Base-by-base conservation (phyloP, 1,140 invertebrate species). In the Geopemphigus sp. region DNA sequence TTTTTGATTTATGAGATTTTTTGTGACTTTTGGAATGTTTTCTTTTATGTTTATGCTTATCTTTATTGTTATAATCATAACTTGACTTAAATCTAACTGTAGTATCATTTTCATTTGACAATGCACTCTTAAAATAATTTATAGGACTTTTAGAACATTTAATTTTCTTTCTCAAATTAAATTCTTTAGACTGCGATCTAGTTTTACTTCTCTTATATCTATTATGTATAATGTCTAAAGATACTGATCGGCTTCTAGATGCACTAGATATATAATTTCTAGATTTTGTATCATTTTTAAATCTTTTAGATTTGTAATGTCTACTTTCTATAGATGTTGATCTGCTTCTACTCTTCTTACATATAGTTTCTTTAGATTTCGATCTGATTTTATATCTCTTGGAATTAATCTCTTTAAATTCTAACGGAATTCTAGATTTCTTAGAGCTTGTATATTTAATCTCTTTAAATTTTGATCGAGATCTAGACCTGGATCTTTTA, bases 41-140 rank as follows among this genome's bases (percentile, higher is more conserved):
- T 63, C 14, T 59, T 45, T 61, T 61, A n/a, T 24, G 61, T 59
- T 78, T 78, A 78, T 78, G 57, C 5, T 78, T 78, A 10, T 61
- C 32, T 61, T 76, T 76, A n/a, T 72, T 72, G 53, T 72, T 72
- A 54, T 53, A 17, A 11, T 14, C 29, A 45, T 45, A 6, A 22
- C 19, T 17, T 5, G 72, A 24, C 1, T 74, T 45, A 22, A 19
- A 59, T 39, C 17, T 22, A 22, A 24, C 2, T 15, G 17, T 11
- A 47, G 8, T 39, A 10, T 76, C 17, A 32, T 76, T 45, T 57
- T 59, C 56, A 59, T 24, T 39, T 22, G n/a, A 22, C 5, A 39
- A 14, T 15, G 39, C 0, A 24, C 10, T 10, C 2, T 39, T n/a
- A 26, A n/a, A 39, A 56, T 54, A 22, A 56, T 39, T 45, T 22